Evolutionary conservation across 2,113 vertebrate species (phyloP).

Genomic region (Urocolius indicus): DNA sequence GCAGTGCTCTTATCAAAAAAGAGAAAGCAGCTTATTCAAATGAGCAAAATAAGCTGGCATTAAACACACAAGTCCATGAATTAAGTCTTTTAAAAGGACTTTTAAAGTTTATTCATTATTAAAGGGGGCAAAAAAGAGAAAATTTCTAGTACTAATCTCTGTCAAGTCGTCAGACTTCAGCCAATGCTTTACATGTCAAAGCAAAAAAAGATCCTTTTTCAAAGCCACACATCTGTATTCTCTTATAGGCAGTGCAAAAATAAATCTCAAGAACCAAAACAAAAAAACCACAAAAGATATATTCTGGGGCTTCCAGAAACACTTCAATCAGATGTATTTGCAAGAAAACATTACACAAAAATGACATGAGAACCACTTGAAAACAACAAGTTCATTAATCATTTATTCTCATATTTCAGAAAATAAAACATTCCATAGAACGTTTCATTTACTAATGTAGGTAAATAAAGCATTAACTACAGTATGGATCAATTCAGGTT

Average conservation of each 20-base stretch:
- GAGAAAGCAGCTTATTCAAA: not conserved
- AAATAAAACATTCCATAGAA: rapidly evolving
- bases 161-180: not conserved
- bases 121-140: too few species aligned
- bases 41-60: not conserved
- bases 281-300: not conserved
- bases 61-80: not conserved
- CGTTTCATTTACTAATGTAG: not conserved
- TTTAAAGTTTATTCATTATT: not conserved
- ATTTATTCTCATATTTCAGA: not conserved
- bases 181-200: not conserved
- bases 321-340: not conserved
- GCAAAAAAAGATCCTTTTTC: not conserved
- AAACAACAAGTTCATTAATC: not conserved
- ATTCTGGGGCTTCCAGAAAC: not conserved
- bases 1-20: rapidly evolving
- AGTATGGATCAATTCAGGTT: not conserved
- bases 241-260: not conserved
- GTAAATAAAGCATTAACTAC: not conserved
- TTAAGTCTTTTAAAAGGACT: not conserved
- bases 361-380: not conserved
- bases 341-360: not conserved
- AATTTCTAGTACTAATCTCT: too few species aligned
- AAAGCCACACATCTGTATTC: not conserved
- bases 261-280: not conserved